A percentile compares a stretch with the other conserved stretches of the same genome.
Conservation (phyloP, 92 coral and sea anemone species). For the Umimayanthus chanpuru region DNA sequence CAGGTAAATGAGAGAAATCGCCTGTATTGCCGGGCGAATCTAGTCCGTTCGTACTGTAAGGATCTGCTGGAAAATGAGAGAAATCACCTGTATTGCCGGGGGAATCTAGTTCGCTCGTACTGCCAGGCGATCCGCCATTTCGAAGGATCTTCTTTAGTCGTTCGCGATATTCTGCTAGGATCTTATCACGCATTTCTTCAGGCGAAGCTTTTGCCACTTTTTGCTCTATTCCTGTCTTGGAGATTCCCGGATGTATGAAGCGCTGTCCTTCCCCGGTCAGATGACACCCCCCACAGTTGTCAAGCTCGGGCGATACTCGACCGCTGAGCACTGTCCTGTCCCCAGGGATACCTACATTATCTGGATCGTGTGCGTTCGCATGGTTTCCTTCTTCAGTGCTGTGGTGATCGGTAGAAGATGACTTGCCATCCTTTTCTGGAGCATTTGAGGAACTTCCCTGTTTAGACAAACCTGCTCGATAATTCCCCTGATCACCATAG, state of each 20-base stretch:
- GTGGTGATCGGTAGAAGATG: neutral
- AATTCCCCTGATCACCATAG: neutral
- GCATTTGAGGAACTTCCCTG: neutral
- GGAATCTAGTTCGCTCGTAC: too few relatives aligned
- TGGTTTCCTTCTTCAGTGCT: neutral
- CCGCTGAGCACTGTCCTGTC: neutral
- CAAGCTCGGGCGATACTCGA: neutral
- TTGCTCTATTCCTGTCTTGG: neutral
- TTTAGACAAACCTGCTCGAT: neutral
- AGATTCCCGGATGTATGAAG: neutral
- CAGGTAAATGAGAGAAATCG: too few relatives aligned
- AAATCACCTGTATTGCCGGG: too few relatives aligned
- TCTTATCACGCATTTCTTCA: neutral
- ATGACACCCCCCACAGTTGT: neutral
- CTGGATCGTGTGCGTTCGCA: neutral
- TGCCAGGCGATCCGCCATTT: too few relatives aligned
- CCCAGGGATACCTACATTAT: neutral
- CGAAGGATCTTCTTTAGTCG: neutral
- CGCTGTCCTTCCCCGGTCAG: constrained; percentile 1
- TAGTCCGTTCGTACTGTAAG: neutral
- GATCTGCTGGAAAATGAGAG: too few relatives aligned
- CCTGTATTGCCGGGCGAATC: too few relatives aligned
- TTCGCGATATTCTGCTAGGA: neutral
- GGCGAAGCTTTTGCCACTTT: neutral
- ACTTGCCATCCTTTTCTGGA: neutral